Evolutionary conservation across 2,797 vertebrate species (phyloP).

Genomic region (Myotis vivesi): DNA sequence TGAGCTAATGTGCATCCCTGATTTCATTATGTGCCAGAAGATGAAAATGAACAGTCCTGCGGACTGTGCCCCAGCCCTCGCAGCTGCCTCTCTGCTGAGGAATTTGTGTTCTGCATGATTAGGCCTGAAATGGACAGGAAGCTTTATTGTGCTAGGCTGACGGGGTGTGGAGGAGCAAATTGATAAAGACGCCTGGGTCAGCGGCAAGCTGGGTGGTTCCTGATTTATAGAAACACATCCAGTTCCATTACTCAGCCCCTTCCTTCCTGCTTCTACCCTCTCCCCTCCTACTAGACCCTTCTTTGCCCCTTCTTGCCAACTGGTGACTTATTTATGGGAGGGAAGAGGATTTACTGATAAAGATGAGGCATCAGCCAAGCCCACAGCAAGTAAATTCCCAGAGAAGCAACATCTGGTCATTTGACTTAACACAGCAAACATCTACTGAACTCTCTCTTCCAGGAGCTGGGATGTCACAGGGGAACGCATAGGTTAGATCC

Average conservation of each 20-base stretch:
- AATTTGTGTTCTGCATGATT: conserved; percentile 82
- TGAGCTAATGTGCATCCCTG: not conserved
- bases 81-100: conserved; percentile 76
- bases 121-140: conserved; percentile 82
- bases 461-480: not conserved
- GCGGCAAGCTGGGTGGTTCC: conserved; percentile 77
- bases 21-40: conserved; percentile 59
- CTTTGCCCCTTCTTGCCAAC: conserved; percentile 68
- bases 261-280: conserved; percentile 8
- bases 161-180: conserved; percentile 73
- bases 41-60: conserved; percentile 61
- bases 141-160: conserved; percentile 78
- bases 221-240: conserved; percentile 80
- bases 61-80: conserved; percentile 61
- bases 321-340: conserved; percentile 71
- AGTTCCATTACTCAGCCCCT: conserved; percentile 74
- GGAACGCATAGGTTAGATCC: not conserved
- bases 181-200: conserved; percentile 79
- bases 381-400: conserved; percentile 56
- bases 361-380: conserved; percentile 54
- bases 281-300: not conserved
- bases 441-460: not conserved
- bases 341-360: conserved; percentile 70
- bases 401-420: conserved; percentile 53
- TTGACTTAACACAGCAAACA: conserved; percentile 55